A percentile compares a stretch with the other conserved stretches of the same genome.
Evolutionary conservation across 1,140 invertebrate species (phyloP).

Genomic region (Tetragnatha versicolor): DNA sequence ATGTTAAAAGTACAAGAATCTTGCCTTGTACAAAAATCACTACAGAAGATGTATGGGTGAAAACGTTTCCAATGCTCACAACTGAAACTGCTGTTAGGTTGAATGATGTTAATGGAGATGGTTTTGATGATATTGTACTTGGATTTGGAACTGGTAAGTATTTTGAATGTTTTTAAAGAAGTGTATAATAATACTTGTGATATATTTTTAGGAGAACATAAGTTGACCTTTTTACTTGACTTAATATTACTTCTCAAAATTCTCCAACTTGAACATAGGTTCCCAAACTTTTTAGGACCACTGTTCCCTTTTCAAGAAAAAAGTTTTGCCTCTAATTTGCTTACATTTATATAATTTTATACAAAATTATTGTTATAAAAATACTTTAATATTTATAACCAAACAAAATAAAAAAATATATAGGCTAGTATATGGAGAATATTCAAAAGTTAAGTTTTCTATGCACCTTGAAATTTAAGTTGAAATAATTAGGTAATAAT

Average conservation of each 20-base stretch:
- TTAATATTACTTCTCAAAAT: background rate
- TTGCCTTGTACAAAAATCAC: conserved; percentile 75
- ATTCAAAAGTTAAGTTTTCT: too few relatives aligned
- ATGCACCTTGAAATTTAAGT: too few relatives aligned
- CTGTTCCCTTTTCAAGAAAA: too few relatives aligned
- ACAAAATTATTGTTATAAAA: too few relatives aligned
- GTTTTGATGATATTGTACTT: conserved; percentile 76
- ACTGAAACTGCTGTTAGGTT: conserved; percentile 78
- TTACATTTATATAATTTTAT: too few relatives aligned
- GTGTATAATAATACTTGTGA: background rate
- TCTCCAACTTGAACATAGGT: background rate
- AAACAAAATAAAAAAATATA: too few relatives aligned
- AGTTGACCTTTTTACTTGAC: background rate
- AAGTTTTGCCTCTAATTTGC: background rate
- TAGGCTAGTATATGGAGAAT: too few relatives aligned
- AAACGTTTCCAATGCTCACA: conserved; percentile 75
- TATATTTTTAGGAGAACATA: too few relatives aligned
- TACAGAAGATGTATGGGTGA: conserved; percentile 75
- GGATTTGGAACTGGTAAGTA: conserved; percentile 79
- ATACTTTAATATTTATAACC: too few relatives aligned
- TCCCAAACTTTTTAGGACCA: background rate
- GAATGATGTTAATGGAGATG: conserved; percentile 78
- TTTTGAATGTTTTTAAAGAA: background rate
- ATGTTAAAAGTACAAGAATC: conserved; percentile 58
- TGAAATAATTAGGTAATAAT: too few relatives aligned